Percentiles rank a stretch among this genome's conserved stretches.
Conservation (phyloP, 1,140 invertebrate genomes). For the Pteromalus puparum region DNA sequence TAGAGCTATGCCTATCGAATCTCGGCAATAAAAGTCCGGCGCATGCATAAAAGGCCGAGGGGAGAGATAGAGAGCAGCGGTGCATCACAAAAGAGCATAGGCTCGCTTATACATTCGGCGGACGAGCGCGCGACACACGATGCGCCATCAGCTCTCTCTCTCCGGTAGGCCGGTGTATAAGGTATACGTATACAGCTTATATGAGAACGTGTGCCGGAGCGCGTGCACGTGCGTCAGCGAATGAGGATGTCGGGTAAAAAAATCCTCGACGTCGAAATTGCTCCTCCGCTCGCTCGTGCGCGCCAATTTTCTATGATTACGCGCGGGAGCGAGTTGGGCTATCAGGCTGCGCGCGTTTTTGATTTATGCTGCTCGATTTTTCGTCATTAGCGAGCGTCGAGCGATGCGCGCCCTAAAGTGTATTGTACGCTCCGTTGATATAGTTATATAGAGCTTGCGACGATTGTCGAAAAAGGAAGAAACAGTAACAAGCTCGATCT, state of each 20-base stretch:
- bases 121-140: background rate
- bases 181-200: background rate
- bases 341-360: background rate
- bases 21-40: background rate
- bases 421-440: background rate
- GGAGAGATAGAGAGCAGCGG: background rate
- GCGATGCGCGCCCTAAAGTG: background rate
- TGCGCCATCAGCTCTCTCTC: background rate
- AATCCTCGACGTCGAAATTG: slow-evolving; percentile 41
- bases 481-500: background rate
- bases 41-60: background rate
- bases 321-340: background rate
- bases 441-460: background rate
- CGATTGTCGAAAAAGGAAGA: background rate
- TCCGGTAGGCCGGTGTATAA: background rate
- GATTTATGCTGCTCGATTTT: slow-evolving; percentile 46
- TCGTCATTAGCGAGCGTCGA: slow-evolving; percentile 23
- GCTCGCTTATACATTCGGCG: background rate
- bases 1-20: background rate
- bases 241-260: slow-evolving; percentile 46
- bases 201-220: background rate
- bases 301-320: slow-evolving; percentile 54
- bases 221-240: slow-evolving; percentile 35
- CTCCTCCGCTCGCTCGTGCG: background rate
- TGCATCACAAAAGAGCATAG: background rate